Conservation (phyloP, 30 jellyfish, hydroid and myxozoan genomes). For the Nemopilema nomurai region DNA sequence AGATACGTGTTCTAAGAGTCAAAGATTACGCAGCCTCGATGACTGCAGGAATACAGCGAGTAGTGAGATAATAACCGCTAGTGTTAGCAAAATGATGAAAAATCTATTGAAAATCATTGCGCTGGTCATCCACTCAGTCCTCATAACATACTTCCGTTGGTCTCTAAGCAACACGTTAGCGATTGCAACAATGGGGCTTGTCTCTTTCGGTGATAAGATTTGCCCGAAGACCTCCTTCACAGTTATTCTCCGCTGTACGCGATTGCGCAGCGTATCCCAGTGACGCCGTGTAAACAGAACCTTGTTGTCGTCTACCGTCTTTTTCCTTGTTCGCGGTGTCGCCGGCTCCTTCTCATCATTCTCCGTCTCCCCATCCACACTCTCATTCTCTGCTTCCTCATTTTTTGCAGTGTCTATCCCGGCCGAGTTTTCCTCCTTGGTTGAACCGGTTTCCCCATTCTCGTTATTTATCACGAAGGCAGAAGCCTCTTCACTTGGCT, state of each 20-base stretch:
- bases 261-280: conserved; percentile 37
- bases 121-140: conserved; percentile 85
- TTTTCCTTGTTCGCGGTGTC: not conserved
- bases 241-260: conserved; percentile 43
- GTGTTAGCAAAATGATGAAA: conserved; percentile 45
- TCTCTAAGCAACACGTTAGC: conserved; percentile 79
- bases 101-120: conserved; percentile 80
- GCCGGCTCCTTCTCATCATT: not conserved
- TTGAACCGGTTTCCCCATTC: not conserved
- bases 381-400: not conserved
- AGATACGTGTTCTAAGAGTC: not conserved
- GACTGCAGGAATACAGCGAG: conserved; percentile 80
- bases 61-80: conserved; percentile 66
- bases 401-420: not conserved
- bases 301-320: conserved; percentile 1
- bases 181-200: conserved; percentile 70
- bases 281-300: conserved; percentile 60
- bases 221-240: conserved; percentile 68
- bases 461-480: not conserved
- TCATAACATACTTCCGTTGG: conserved; percentile 50
- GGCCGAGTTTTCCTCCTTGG: not conserved
- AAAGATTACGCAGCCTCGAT: conserved; percentile 41
- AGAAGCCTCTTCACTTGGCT: not conserved
- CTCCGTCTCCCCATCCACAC: not conserved
- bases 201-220: conserved; percentile 67